Conservation (phyloP, 2,888 invertebrate genomes). For the Acleris literana region DNA sequence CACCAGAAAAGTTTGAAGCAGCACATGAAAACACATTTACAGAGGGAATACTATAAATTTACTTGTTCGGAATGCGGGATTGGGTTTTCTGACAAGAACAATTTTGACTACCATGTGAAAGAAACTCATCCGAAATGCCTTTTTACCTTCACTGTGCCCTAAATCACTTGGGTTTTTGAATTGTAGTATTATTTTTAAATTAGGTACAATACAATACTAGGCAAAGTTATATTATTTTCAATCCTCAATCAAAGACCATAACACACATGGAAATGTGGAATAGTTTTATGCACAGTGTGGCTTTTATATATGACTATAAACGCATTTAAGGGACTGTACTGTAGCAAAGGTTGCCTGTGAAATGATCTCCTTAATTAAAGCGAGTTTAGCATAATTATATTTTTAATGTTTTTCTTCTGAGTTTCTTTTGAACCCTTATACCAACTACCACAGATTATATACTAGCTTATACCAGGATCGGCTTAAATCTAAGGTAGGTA, state of each 20-base stretch:
- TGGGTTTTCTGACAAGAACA: slow-evolving; percentile 50
- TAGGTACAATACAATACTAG: slow-evolving; percentile 22
- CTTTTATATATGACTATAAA: background rate
- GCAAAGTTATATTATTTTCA: background rate
- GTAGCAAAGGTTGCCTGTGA: background rate
- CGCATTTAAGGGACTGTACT: background rate
- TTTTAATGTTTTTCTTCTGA: background rate
- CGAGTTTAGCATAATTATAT: slow-evolving; percentile 1
- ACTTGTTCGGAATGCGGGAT: slow-evolving; percentile 58
- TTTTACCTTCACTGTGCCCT: background rate
- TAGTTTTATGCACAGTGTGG: background rate
- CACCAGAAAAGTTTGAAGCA: slow-evolving; percentile 72
- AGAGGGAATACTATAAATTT: slow-evolving; percentile 49
- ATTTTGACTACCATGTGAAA: slow-evolving; percentile 59
- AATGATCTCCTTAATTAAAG: slow-evolving; percentile 12
- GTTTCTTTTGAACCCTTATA: slow-evolving; percentile 1
- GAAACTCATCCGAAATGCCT: slow-evolving; percentile 62
- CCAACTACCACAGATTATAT: too few relatives aligned
- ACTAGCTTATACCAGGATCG: too few relatives aligned
- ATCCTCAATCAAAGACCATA: background rate
- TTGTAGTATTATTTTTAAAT: too few relatives aligned
- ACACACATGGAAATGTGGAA: background rate
- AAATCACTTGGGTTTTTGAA: background rate
- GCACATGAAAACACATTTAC: slow-evolving; percentile 64
- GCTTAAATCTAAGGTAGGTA: too few relatives aligned